A percentile compares a stretch with the other conserved stretches of the same genome.
Conservation (phyloP, 2,888 invertebrate species). For the Polydrusus cervinus region DNA sequence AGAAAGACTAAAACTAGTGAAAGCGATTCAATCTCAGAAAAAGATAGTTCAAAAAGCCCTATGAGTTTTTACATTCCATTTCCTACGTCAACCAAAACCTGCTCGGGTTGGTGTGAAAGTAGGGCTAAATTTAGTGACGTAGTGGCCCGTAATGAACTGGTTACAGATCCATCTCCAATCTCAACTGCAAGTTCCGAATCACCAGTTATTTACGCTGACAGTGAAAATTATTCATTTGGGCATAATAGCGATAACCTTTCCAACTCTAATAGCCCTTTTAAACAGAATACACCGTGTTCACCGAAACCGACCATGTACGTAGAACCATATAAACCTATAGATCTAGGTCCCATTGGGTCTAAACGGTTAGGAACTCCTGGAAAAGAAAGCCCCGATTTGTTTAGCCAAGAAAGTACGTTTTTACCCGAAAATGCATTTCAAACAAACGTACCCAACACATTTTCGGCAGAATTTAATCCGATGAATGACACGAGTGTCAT, state of each 20-base stretch:
- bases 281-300: conserved; percentile 46
- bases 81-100: conserved; percentile 64
- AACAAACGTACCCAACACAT: neutral
- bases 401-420: conserved; percentile 31
- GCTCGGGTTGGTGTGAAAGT: conserved; percentile 74
- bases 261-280: conserved; percentile 33
- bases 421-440: neutral
- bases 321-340: conserved; percentile 68
- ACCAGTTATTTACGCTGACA: conserved; percentile 13
- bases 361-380: conserved; percentile 61
- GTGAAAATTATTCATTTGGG: conserved; percentile 12
- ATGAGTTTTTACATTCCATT: conserved; percentile 58
- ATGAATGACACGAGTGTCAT: conserved; percentile 54
- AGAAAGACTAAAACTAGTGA: conserved; percentile 48
- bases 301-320: conserved; percentile 68
- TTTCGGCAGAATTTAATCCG: conserved; percentile 33
- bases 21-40: conserved; percentile 52
- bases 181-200: conserved; percentile 50
- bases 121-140: conserved; percentile 77
- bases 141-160: conserved; percentile 73
- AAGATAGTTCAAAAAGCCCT: conserved; percentile 51
- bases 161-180: conserved; percentile 53
- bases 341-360: conserved; percentile 72
- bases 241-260: conserved; percentile 5
- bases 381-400: conserved; percentile 50